Evolutionary conservation across 2,113 vertebrate species (phyloP), one percentile per base, ranked within the genome.

Genomic region (Tragelaphus scriptus): DNA sequence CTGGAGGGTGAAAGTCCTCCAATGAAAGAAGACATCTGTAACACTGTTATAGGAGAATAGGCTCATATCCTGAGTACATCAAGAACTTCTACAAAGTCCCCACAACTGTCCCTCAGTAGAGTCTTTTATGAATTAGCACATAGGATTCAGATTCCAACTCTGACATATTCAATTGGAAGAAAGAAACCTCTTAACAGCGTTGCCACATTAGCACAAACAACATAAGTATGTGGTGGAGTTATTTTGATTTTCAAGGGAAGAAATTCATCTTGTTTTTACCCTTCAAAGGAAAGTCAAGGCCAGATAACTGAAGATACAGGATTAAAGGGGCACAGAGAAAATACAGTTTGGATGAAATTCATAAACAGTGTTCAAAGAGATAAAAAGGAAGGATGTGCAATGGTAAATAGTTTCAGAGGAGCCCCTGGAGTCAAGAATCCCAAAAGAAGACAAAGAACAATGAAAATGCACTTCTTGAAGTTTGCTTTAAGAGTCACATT

Each of bases 281-380:
- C 81, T 97, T 98, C 94, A 94, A 97, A 97, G 58, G 47, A 87
- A 98, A 97, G 77, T 58, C 88, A 97, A 97, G 92, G 96, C 55
- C 82, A 94, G 95, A 97, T 88, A 65, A 95, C 91, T 79, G 90
- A 58, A 79, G 88, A 91, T 79, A 95, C 75, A 65, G 77, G 65
- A 93, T 80, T 51, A 93, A 16, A 88, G 47, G 55, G 68, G 77
- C 92, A 75, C 19, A 40, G 87, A 80, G 91, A 93, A 92, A 97
- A 82, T 21, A 51, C 36, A 71, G 0, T 68, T 90, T 86, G 93
- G 84, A 92, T 81, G 49, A 96, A 96, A 85, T 53, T 40, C 15
- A 55, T 26, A 61, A 88, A 88, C 32, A 68, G 15, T 88, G 53
- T 97, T 98, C 68, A 93, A 90, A 97, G 56, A 98, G 95, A 96